Percentiles rank a stretch among this genome's conserved stretches.
Conservation (phyloP, 2,888 invertebrate species). For the Dryobota labecula region DNA sequence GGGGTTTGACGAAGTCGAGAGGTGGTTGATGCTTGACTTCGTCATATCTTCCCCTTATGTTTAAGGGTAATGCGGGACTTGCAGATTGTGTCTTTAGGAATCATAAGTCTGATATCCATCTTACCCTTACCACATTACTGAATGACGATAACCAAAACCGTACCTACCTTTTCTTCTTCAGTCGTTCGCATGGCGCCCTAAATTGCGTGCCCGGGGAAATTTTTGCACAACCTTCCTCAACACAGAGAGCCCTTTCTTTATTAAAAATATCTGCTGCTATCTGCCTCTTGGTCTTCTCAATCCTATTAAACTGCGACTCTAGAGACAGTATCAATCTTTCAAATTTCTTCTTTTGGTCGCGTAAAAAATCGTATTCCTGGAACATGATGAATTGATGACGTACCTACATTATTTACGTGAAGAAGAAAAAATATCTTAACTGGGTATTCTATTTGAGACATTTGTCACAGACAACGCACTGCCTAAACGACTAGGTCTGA, state of each 20-base stretch:
- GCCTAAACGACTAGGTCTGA: not conserved
- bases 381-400: constrained; percentile 33
- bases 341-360: constrained; percentile 80
- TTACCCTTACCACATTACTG: too few species aligned
- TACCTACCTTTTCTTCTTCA: constrained; percentile 78
- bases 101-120: too few species aligned
- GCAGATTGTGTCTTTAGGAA: too few species aligned
- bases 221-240: constrained; percentile 78
- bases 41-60: too few species aligned
- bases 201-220: constrained; percentile 55
- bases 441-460: not conserved
- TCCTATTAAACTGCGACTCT: constrained; percentile 69
- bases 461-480: too few species aligned
- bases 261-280: constrained; percentile 77
- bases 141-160: too few species aligned
- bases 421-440: not conserved
- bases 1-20: too few species aligned
- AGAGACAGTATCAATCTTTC: constrained; percentile 75
- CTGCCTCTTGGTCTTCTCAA: constrained; percentile 77
- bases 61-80: too few species aligned
- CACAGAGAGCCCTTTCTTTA: constrained; percentile 77
- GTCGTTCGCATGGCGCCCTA: constrained; percentile 56
- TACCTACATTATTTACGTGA: not conserved
- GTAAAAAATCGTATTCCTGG: constrained; percentile 82
- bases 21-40: too few species aligned